A percentile compares a stretch with the other conserved stretches of the same genome.
These are phyloP conservation scores for Lycophotia porphyrea DNA, from an alignment of 2,888 invertebrate species.

Conservation along the genomic window DNA sequence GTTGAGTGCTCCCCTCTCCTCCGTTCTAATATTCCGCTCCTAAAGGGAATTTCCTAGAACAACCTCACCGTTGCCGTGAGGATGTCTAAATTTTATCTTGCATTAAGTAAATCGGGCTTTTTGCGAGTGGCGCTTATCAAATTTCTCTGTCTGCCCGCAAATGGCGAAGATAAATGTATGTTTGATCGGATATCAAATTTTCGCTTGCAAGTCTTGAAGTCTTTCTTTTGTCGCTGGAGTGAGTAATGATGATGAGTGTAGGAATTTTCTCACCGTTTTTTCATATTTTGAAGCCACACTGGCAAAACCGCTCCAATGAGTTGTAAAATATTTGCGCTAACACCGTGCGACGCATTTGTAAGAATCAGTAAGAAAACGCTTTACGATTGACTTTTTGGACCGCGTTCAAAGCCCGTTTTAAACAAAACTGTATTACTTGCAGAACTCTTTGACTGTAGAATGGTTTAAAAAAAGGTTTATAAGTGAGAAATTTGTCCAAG, in stretches of 20 bases:
- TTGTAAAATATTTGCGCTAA: constrained; percentile 9
- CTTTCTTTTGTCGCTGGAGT: constrained; percentile 53
- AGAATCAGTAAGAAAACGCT: constrained; percentile 17
- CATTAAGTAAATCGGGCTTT: constrained; percentile 77
- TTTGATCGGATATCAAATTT: constrained; percentile 71
- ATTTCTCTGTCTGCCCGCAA: constrained; percentile 69
- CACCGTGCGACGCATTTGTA: constrained; percentile 10
- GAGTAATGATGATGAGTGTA: constrained; percentile 62
- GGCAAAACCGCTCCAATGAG: constrained; percentile 11
- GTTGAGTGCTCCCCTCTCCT: constrained; percentile 79
- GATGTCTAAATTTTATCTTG: constrained; percentile 79
- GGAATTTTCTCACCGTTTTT: constrained; percentile 45
- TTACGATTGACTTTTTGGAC: constrained; percentile 26
- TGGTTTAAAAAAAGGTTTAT: constrained; percentile 36
- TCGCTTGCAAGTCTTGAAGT: constrained; percentile 59
- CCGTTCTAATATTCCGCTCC: constrained; percentile 79
- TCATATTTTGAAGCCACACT: constrained; percentile 21
- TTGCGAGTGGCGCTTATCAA: constrained; percentile 75
- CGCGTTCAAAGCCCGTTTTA: constrained; percentile 24
- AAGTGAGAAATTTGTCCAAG: constrained; percentile 53
- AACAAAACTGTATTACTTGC: constrained; percentile 39
- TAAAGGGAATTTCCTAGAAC: constrained; percentile 79
- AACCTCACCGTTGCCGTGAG: constrained; percentile 73
- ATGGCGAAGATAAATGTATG: constrained; percentile 67
- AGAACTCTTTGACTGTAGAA: constrained; percentile 30